Evolutionary conservation across 2,797 vertebrate genomes (phyloP), one percentile per base, ranked within the genome.

Genomic region (Euphonia xanthogaster): DNA sequence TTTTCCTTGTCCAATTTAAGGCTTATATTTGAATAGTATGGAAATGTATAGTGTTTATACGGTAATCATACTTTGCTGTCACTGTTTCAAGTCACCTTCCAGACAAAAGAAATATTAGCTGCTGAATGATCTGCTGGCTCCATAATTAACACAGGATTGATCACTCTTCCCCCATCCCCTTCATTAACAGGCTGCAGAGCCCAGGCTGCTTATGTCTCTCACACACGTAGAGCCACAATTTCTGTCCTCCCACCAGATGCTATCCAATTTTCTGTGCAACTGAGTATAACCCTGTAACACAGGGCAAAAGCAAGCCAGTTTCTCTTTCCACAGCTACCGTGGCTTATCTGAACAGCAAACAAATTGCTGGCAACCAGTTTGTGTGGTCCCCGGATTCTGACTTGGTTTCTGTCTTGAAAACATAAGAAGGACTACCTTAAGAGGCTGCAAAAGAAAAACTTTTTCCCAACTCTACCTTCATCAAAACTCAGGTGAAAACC

Each of bases 121-220:
- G 74, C 94, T 91, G 60, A 91, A 79, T 0, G 2, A 91, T 89
- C 74, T 78, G 47, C 47, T 58, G 73, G 42, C 58, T 95, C 76
- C 11, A 1, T 85, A 92, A 93, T 95, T 96, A 94, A 66, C 51
- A 51, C 33, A 42, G 74, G 62, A 82, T 40, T 93, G 92, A 92
- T 92, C 67, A 44, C 66, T 86, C 24, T 80, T 93, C 60, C 13
- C 17, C 75, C 50, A 28, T 86, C 25, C 45, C 28, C 67, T 92
- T 1, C 7, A 2, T 61, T 70, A 79, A 35, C 4, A 66, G 55
- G 47, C 80, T 54, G 19, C 67, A 70, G 6, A 82, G 55, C 76
- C 71, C 67, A 35, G 55, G 62, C 66, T 90, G 58, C 35, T 78
- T 79, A 27, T 42, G 19, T 65, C 70, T 94, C 73, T 81, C 54